These are phyloP conservation scores for Virgularia gustaviana DNA, from an alignment of 92 coral and sea anemone species.

Conservation along the genomic window DNA sequence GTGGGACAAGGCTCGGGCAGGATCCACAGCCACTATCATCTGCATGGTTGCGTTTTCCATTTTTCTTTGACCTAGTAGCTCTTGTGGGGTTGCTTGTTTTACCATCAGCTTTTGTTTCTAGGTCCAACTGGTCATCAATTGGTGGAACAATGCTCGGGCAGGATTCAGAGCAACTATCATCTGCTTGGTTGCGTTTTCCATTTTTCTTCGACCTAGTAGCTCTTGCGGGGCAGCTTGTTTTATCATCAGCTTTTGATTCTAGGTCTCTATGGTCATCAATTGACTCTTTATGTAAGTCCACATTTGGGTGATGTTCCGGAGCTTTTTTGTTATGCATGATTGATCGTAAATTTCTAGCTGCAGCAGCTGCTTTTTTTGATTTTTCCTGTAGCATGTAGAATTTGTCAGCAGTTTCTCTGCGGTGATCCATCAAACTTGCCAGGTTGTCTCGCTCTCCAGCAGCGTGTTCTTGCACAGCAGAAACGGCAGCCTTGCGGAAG, in stretches of 20 bases:
- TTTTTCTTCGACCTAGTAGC: too few species aligned
- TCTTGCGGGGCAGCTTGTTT: too few species aligned
- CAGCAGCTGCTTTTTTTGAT: slow-evolving; percentile 42
- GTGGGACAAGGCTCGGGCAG: too few species aligned
- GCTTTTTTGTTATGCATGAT: slow-evolving; percentile 22
- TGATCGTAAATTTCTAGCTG: slow-evolving; percentile 30
- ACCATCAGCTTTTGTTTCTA: neutral
- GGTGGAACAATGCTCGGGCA: slow-evolving; percentile 35
- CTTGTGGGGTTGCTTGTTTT: too few species aligned
- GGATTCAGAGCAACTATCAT: too few species aligned
- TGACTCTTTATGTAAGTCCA: too few species aligned
- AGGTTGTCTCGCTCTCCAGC: slow-evolving; percentile 39
- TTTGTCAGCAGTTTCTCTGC: slow-evolving; percentile 45
- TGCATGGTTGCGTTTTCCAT: slow-evolving; percentile 1
- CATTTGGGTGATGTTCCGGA: neutral
- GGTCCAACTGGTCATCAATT: too few species aligned
- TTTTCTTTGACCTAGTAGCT: neutral
- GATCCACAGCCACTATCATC: too few species aligned
- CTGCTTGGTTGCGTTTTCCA: too few species aligned
- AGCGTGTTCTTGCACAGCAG: slow-evolving; percentile 37
- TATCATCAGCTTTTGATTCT: too few species aligned
- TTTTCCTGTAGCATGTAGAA: slow-evolving; percentile 32
- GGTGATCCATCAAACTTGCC: slow-evolving; percentile 60
- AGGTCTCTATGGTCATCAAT: too few species aligned
- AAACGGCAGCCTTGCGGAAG: slow-evolving; percentile 48